phyloP scores from a whole-genome alignment of 2,113 vertebrate species.

The Daphoenositta chrysoptera region DNA sequence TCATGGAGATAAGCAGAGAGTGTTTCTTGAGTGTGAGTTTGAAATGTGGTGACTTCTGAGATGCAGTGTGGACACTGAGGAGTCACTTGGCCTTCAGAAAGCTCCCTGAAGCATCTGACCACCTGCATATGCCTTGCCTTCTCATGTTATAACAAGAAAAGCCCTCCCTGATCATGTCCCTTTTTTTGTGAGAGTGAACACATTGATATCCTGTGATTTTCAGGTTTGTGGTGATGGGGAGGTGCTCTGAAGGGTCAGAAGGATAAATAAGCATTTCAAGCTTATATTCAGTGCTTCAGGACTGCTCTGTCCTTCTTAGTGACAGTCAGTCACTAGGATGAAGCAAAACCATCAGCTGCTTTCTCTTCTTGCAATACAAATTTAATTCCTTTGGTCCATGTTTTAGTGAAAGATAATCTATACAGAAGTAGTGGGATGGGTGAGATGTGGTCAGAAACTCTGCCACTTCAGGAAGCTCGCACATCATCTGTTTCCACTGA shows the following conservation, averaged over 20 bases:
- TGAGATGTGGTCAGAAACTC: neutral
- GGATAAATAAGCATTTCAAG: neutral
- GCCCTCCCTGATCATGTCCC: rapidly evolving
- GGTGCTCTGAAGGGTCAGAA: neutral
- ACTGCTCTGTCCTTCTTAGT: neutral
- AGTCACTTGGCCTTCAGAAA: neutral
- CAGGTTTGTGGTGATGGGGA: neutral
- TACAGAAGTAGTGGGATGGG: neutral
- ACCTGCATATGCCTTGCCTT: rapidly evolving
- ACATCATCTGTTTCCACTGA: neutral
- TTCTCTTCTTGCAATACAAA: neutral
- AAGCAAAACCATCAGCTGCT: neutral
- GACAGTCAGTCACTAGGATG: neutral
- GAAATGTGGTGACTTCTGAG: neutral
- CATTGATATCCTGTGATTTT: neutral
- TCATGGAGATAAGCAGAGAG: rapidly evolving
- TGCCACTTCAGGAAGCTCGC: neutral
- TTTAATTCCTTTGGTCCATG: neutral
- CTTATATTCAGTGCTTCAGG: neutral
- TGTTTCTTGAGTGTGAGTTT: neutral
- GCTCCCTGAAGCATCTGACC: neutral
- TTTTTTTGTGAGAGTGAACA: neutral
- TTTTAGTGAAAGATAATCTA: neutral
- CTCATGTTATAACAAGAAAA: neutral
- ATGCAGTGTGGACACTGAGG: neutral